phyloP scores from a whole-genome alignment of 1,140 invertebrate genomes.

The Bombus confusus region DNA sequence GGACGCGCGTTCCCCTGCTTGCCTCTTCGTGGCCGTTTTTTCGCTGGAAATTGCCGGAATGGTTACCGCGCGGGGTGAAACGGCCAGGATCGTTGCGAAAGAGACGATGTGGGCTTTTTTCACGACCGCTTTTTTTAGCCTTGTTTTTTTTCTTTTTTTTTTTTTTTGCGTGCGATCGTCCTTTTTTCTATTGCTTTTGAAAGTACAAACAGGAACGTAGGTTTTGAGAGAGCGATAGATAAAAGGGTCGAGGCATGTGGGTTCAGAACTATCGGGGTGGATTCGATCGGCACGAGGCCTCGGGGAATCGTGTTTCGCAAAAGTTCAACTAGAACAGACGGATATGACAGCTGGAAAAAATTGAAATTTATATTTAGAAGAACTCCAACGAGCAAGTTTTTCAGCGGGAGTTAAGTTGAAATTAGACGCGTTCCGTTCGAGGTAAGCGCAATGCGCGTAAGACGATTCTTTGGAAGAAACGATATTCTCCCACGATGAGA shows the following conservation, averaged over 20 bases:
- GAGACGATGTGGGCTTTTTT: slow-evolving; percentile 2
- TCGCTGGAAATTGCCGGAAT: slow-evolving; percentile 35
- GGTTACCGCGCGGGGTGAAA: background rate
- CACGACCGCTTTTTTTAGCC: too few relatives aligned
- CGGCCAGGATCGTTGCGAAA: slow-evolving; percentile 15
- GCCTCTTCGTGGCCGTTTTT: slow-evolving; percentile 11
- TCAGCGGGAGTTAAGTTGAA: background rate
- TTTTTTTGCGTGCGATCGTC: too few relatives aligned
- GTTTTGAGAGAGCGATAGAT: background rate
- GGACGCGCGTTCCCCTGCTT: background rate
- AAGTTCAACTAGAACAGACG: background rate
- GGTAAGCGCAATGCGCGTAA: too few relatives aligned
- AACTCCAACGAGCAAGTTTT: background rate
- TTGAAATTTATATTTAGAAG: background rate
- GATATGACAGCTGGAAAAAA: too few relatives aligned
- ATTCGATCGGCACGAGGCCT: background rate
- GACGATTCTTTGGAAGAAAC: background rate
- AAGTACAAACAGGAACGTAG: background rate
- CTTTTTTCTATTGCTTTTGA: background rate
- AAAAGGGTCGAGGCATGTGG: background rate
- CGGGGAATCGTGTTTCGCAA: background rate
- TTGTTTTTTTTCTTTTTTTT: too few relatives aligned
- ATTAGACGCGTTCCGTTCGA: too few relatives aligned
- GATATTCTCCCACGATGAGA: background rate
- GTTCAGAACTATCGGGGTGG: too few relatives aligned